Percentiles rank a stretch among this genome's conserved stretches.
Conservation (phyloP, 2,888 invertebrate genomes). For the Chelonus formosanus region DNA sequence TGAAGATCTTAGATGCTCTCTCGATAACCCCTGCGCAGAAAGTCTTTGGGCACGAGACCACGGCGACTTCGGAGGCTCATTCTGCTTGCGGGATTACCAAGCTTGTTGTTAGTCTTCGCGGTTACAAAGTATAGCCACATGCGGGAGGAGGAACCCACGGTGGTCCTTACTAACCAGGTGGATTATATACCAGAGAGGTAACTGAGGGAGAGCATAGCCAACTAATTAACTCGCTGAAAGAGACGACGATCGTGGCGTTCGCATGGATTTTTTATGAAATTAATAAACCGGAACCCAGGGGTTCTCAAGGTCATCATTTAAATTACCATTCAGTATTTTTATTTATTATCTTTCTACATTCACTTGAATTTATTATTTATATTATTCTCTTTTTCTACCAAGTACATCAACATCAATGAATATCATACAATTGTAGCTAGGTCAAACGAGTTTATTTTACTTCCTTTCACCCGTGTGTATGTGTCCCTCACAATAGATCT, state of each 20-base stretch:
- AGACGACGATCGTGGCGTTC: slow-evolving; percentile 45
- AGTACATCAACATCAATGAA: too few species aligned
- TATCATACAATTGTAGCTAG: too few species aligned
- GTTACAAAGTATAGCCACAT: slow-evolving; percentile 17
- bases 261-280: slow-evolving; percentile 47
- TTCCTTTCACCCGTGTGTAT: slow-evolving; percentile 9
- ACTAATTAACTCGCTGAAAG: slow-evolving; percentile 51
- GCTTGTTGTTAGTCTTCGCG: slow-evolving; percentile 34
- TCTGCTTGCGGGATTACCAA: slow-evolving; percentile 6
- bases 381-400: background rate
- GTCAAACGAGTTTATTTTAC: slow-evolving; percentile 26
- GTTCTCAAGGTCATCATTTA: slow-evolving; percentile 14
- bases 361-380: background rate
- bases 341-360: background rate
- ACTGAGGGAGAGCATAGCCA: slow-evolving; percentile 34
- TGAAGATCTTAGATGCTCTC: slow-evolving; percentile 28
- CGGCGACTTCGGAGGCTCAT: slow-evolving; percentile 17
- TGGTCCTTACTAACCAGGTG: slow-evolving; percentile 32
- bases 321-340: background rate
- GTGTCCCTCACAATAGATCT: slow-evolving; percentile 43
- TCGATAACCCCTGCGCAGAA: slow-evolving; percentile 22
- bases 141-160: slow-evolving; percentile 21
- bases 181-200: slow-evolving; percentile 20
- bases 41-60: slow-evolving; percentile 17
- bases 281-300: slow-evolving; percentile 48